Evolutionary conservation across 1,140 invertebrate genomes (phyloP).

Genomic region (Matsumurasca onukii): DNA sequence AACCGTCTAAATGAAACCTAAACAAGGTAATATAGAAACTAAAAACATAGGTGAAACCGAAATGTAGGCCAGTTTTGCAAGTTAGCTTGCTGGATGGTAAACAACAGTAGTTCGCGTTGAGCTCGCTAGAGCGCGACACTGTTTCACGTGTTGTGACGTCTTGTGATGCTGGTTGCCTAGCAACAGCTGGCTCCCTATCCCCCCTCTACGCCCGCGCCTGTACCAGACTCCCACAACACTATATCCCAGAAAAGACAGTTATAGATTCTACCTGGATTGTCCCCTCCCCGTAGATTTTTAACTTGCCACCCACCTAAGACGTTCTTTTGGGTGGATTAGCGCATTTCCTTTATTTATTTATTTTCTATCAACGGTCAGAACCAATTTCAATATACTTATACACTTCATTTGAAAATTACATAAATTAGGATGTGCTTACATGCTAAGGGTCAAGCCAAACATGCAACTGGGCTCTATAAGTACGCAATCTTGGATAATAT

Average conservation of each 20-base stretch:
- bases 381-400: too few species aligned
- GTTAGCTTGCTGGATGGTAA: constrained; percentile 11
- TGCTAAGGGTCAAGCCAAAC: too few species aligned
- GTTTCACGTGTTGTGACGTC: constrained; percentile 23
- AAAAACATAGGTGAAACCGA: neutral
- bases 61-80: constrained; percentile 11
- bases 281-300: too few species aligned
- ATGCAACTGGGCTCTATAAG: too few species aligned
- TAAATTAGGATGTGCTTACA: too few species aligned
- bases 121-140: constrained; percentile 11
- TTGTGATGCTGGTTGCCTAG: constrained; percentile 21
- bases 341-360: too few species aligned
- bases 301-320: too few species aligned
- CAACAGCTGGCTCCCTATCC: neutral
- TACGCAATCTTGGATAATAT: too few species aligned
- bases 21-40: neutral
- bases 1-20: neutral
- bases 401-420: too few species aligned
- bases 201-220: neutral
- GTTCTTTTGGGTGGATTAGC: too few species aligned
- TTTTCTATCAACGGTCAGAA: too few species aligned
- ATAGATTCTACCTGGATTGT: constrained; percentile 1
- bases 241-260: neutral
- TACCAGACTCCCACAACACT: neutral
- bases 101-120: constrained; percentile 12